Evolutionary conservation across 2,113 vertebrate species (phyloP).

Genomic region (Manacus vitellinus): DNA sequence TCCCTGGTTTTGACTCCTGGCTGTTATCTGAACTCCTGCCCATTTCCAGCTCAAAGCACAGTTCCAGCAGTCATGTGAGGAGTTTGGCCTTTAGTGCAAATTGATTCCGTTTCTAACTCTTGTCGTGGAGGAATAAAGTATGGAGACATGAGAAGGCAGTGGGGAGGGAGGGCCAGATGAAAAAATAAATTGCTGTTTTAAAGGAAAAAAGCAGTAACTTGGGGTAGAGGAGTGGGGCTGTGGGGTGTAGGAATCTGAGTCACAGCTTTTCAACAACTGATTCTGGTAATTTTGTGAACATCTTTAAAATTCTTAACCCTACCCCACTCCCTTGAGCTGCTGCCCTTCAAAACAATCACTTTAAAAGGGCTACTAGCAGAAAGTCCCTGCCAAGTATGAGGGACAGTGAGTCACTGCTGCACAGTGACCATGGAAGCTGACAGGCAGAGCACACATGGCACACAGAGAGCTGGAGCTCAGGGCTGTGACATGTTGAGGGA

Average conservation of each 20-base stretch:
- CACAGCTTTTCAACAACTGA: background rate
- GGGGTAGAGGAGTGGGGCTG: fast-evolving
- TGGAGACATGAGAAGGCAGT: background rate
- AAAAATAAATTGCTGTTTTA: background rate
- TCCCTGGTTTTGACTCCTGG: fast-evolving
- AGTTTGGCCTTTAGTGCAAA: background rate
- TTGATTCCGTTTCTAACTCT: background rate
- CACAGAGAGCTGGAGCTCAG: background rate
- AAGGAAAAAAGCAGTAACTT: background rate
- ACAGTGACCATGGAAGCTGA: background rate
- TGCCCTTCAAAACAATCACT: background rate
- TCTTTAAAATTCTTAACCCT: background rate
- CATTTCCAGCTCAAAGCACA: background rate
- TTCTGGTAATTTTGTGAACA: background rate
- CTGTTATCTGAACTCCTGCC: background rate
- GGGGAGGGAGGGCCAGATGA: background rate
- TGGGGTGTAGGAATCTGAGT: background rate
- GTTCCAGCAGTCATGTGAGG: fast-evolving
- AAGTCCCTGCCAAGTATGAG: background rate
- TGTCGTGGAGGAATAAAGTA: background rate
- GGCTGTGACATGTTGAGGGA: fast-evolving
- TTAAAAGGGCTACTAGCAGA: background rate
- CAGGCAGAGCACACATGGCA: background rate
- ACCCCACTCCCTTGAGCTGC: background rate
- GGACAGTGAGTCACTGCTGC: background rate